Conservation (phyloP, 2,888 invertebrate species). For the Cremastobaeus sp. region DNA sequence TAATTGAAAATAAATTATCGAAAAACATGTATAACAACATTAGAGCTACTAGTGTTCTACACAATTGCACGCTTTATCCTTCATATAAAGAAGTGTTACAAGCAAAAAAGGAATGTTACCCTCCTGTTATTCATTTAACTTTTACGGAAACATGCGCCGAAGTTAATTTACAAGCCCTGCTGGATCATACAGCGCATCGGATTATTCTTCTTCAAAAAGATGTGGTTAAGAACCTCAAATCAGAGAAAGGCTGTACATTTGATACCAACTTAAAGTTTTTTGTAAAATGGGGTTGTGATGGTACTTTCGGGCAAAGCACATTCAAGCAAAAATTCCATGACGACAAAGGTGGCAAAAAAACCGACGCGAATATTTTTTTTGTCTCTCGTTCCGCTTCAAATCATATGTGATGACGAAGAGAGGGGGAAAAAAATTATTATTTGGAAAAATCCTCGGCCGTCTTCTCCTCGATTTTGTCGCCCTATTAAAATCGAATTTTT, state of each 20-base stretch:
- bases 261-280: not conserved
- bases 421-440: conserved; percentile 18
- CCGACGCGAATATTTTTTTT: conserved; percentile 37
- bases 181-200: not conserved
- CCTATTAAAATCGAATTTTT: conserved; percentile 33
- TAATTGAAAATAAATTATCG: conserved; percentile 39
- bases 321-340: conserved; percentile 30
- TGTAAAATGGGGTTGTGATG: conserved; percentile 11
- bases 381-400: conserved; percentile 58
- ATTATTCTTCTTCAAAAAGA: not conserved
- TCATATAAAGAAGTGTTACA: conserved; percentile 23
- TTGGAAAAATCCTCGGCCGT: conserved; percentile 51
- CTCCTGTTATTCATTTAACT: not conserved
- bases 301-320: conserved; percentile 5
- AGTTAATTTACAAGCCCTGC: not conserved
- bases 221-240: not conserved
- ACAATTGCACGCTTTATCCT: conserved; percentile 33
- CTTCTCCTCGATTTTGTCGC: conserved; percentile 37
- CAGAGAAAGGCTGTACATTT: not conserved
- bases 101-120: conserved; percentile 41
- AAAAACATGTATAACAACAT: conserved; percentile 37
- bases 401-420: conserved; percentile 23
- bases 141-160: conserved; percentile 31
- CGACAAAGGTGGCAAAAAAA: conserved; percentile 25
- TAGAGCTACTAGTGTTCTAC: conserved; percentile 6